Evolutionary conservation across 2,113 vertebrate species (phyloP).

Genomic region (Erinaceus europaeus): DNA sequence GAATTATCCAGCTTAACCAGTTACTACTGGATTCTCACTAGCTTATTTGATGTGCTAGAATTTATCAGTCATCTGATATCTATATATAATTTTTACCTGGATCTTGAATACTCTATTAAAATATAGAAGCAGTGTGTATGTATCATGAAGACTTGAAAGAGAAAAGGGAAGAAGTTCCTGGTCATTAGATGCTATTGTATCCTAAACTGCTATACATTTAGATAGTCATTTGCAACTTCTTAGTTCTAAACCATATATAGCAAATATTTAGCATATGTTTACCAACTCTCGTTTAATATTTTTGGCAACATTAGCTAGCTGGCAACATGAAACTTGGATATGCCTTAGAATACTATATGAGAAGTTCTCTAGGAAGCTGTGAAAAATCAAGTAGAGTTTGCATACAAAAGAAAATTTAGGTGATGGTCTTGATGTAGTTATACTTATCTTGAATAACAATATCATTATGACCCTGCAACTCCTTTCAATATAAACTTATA

Average conservation of each 20-base stretch:
- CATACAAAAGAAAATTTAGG: neutral
- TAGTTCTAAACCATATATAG: neutral
- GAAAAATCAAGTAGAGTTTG: neutral
- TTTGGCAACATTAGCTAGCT: neutral
- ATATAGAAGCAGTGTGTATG: neutral
- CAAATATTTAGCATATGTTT: neutral
- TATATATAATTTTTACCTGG: too few species aligned
- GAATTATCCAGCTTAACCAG: neutral
- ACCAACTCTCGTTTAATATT: neutral
- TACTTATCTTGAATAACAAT: neutral
- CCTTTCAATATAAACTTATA: neutral
- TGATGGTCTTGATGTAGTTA: neutral
- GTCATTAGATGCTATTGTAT: neutral
- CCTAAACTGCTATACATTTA: neutral
- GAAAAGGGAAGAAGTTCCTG: neutral
- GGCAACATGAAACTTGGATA: neutral
- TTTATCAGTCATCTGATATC: too few species aligned
- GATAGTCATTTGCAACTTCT: neutral
- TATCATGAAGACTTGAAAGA: rapidly evolving
- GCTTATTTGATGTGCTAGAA: neutral
- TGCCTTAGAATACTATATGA: neutral
- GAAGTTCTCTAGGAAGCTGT: neutral
- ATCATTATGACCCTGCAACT: neutral
- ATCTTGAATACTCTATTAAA: neutral
- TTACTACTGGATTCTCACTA: neutral